phyloP scores from a whole-genome alignment of 1,140 invertebrate species.

The Maniola jurtina region DNA sequence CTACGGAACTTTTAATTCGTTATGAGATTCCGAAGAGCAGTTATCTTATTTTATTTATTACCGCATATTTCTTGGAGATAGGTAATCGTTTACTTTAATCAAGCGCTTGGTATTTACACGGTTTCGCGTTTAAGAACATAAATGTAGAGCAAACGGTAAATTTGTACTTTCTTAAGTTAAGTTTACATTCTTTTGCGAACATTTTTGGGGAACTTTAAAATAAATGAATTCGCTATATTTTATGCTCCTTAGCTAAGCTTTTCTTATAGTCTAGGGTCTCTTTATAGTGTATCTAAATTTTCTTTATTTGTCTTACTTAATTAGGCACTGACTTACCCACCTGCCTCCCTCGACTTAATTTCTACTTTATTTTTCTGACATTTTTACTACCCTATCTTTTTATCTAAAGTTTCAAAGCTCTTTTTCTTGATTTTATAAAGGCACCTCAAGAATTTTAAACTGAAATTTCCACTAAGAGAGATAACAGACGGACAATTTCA shows the following conservation, averaged over 20 bases:
- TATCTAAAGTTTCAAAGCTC: not conserved
- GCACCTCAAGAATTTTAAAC: not conserved
- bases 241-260: not conserved
- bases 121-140: slow-evolving; percentile 22
- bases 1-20: not conserved
- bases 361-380: not conserved
- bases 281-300: not conserved
- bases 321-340: too few species aligned
- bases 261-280: not conserved
- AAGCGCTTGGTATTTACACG: slow-evolving; percentile 17
- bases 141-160: slow-evolving; percentile 29
- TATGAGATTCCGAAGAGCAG: not conserved
- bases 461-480: not conserved
- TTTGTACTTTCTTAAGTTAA: slow-evolving; percentile 22
- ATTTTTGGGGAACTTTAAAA: not conserved
- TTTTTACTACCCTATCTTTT: not conserved
- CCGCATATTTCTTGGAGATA: slow-evolving; percentile 4
- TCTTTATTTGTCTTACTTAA: too few species aligned
- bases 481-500: not conserved
- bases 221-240: not conserved
- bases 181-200: slow-evolving; percentile 15
- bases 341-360: not conserved
- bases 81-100: slow-evolving; percentile 22
- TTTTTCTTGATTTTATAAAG: not conserved
- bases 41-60: not conserved